Conservation (phyloP, 2,797 vertebrate genomes). For the Sebastes oblongus region DNA sequence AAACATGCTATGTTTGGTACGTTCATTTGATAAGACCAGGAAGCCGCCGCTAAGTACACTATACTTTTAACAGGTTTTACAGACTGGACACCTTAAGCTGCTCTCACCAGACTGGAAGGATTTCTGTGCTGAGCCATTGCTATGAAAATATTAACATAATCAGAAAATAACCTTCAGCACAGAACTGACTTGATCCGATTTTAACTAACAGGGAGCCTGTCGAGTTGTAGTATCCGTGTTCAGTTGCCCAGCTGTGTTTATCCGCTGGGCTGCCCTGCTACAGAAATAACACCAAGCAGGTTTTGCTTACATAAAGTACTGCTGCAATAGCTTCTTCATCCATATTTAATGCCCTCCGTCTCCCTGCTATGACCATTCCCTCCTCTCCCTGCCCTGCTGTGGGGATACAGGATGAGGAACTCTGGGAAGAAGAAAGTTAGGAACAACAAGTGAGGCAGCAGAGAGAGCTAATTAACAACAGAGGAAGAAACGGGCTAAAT, state of each 20-base stretch:
- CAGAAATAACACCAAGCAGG: constrained; percentile 60
- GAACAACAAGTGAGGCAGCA: not conserved
- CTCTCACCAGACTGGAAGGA: not conserved
- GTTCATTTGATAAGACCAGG: not conserved
- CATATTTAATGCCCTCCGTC: constrained; percentile 86
- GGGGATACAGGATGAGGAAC: constrained; percentile 18
- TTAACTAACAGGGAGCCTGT: not conserved
- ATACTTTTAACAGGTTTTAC: not conserved
- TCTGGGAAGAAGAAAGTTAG: not conserved
- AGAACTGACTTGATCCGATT: not conserved
- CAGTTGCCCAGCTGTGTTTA: constrained; percentile 41
- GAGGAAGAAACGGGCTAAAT: not conserved
- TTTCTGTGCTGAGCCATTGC: not conserved
- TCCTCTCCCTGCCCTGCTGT: constrained; percentile 58
- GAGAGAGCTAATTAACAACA: constrained; percentile 11
- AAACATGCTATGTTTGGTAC: not conserved
- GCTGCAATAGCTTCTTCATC: constrained; percentile 84
- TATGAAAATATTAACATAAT: not conserved
- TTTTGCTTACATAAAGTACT: constrained; percentile 80
- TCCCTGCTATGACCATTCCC: constrained; percentile 77
- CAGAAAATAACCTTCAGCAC: not conserved
- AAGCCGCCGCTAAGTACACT: not conserved
- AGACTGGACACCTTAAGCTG: not conserved
- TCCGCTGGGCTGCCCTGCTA: constrained; percentile 39
- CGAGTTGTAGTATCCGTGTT: constrained; percentile 47